Percentiles rank a stretch among this genome's conserved stretches.
These are phyloP conservation scores for Chrysolina americana DNA, from an alignment of 2,888 invertebrate genomes.

Conservation along the genomic window DNA sequence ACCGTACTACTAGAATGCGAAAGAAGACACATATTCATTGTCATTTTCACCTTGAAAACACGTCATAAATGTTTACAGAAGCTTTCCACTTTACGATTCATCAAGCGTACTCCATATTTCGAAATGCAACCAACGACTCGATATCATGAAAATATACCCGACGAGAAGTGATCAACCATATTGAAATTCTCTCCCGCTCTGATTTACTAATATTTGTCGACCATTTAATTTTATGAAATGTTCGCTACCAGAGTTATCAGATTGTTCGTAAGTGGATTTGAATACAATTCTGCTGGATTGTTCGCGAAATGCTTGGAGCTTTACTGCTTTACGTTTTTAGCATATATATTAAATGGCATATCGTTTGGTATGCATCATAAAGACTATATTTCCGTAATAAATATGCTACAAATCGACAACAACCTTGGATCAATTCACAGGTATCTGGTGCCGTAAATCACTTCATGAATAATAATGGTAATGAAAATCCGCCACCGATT, in stretches of 20 bases:
- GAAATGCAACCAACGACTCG: background rate
- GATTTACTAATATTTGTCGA: constrained; percentile 19
- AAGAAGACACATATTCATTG: background rate
- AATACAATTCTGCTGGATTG: constrained; percentile 2
- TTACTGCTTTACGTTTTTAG: background rate
- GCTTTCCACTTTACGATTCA: background rate
- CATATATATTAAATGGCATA: constrained; percentile 6
- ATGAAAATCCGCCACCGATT: background rate
- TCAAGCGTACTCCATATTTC: constrained; percentile 1
- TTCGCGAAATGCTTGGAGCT: constrained; percentile 7
- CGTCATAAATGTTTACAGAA: background rate
- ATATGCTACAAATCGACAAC: constrained; percentile 14
- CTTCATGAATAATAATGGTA: background rate
- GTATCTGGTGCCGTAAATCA: background rate
- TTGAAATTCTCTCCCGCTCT: background rate
- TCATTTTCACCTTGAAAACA: background rate
- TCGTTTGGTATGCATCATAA: constrained; percentile 3
- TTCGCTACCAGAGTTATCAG: constrained; percentile 5
- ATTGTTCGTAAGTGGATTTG: constrained; percentile 16
- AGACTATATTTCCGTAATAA: background rate
- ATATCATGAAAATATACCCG: background rate
- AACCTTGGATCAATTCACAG: constrained; percentile 10
- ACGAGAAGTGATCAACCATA: constrained; percentile 4
- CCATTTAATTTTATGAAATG: constrained; percentile 13
- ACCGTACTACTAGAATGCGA: background rate